Base-by-base conservation (phyloP, 1,140 invertebrate species). In the Papilio aristodemus region DNA sequence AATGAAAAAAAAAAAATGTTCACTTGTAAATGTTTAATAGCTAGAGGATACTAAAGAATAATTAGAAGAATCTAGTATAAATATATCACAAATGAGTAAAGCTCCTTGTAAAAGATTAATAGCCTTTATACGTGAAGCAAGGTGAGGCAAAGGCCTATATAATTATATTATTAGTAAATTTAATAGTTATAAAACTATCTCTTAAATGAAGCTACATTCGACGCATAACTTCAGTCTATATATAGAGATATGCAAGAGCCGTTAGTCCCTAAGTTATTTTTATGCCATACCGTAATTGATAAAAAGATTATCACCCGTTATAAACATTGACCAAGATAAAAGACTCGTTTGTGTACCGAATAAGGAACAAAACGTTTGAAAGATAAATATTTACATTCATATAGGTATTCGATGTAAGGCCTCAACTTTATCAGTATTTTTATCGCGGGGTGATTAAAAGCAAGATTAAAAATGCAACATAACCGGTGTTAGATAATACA, bases 311-410 rank as follows among this genome's bases (percentile, higher is more conserved):
- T 37, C 25, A 60, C 32, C 27, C 17, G 59, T 62, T 62, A 39
- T 36, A 62, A 62, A 22, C 27, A 62, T 62, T 62, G 36, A 11
- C 59, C 36, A 62, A 62, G 59, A 17, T 62, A 62, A 62, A 32
- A 38, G 14, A 37, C 59, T 62, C 36, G 59, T 38, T 62, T 62
- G 17, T 11, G 8, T 38, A 9, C 46, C 46, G 13, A 54, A 54
- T 54, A 54, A 54, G 46, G 46, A 54, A 54, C 19, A 54, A 22
- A 25, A 46, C 14, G 43, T 19, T 46, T 54, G 9, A 22, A 54
- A 54, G 22, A 19, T 54, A 54, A 54, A 54, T 54, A 54, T 54
- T 54, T 54, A 54, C 19, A 17, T 46, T 46, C 17, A 3, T 46
- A 46, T 46, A 46, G 14, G 19, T 25, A 22, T 54, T 22, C 19